Evolutionary conservation across 2,113 vertebrate species (phyloP), one percentile per base, ranked within the genome.

Genomic region (Lepidothrix coronata): DNA sequence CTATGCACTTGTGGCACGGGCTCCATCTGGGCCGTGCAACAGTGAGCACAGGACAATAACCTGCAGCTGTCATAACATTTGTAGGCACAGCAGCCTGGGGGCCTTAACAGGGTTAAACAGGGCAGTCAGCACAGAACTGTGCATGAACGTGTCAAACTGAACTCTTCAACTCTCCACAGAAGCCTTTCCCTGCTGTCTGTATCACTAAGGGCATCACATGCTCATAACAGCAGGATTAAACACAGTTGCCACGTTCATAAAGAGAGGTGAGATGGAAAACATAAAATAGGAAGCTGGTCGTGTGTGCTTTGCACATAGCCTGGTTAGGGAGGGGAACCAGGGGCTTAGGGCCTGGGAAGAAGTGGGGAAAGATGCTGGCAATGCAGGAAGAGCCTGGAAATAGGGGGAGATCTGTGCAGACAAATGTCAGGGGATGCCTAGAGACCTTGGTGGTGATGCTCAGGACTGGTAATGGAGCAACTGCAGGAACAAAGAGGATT

Each of bases 321-420:
- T 49, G 23, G 16, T 18, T 22, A 85, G 11, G 30, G 5, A 66
- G 66, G 23, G 33, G 21, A 80, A 31, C 11, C 27, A 16, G 11
- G 31, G 7, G 5, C 10, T 12, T 51, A 35, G 12, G 31, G 22
- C 31, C 19, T 20, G 17, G 31, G 43, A 33, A 58, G 24, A 44
- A 54, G 5, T 10, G 11, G 61, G 4, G 11, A n/a, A 46, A 77
- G 65, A 12, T 3, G 6, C 58, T 44, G 33, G 28, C 19, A 68
- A 22, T 14, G 35, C 63, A 54, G 31, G 23, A 48, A 66, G 30
- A 78, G 35, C 16, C 41, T 16, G 28, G 33, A 22, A 57, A 57
- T 3, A 4, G 11, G 4, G 16, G 1, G 7, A 74, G 14, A 17
- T 7, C 12, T 4, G 0, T 8, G 12, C 3, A 77, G 16, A 35